A percentile compares a stretch with the other conserved stretches of the same genome.
Evolutionary conservation across 2,797 vertebrate species (phyloP).

Genomic region (Gastrophryne carolinensis): DNA sequence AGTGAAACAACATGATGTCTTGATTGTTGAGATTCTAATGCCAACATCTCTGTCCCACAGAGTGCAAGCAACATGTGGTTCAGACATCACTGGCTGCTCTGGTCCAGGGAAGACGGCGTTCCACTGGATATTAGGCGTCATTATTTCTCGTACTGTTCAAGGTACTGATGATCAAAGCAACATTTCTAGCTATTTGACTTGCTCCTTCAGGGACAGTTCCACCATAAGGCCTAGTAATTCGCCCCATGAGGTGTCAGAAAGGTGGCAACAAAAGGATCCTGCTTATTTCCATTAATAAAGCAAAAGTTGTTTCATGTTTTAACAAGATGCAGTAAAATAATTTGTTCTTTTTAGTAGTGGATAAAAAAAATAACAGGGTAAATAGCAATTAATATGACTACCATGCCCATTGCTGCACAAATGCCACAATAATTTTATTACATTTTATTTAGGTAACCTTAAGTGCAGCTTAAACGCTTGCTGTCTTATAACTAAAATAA

Average conservation of each 20-base stretch:
- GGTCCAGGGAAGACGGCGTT: constrained; percentile 23
- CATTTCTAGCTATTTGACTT: constrained; percentile 15
- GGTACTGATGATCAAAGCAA: constrained; percentile 17
- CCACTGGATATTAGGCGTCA: constrained; percentile 20
- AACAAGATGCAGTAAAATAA: background rate
- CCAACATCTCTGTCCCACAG: constrained; percentile 39
- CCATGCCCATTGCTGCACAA: no score
- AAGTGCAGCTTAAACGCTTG: no score
- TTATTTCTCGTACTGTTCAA: constrained; percentile 23
- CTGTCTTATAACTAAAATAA: no score
- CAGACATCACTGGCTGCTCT: constrained; percentile 30
- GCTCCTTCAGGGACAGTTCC: background rate
- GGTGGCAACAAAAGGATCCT: background rate
- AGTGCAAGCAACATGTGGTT: constrained; percentile 43
- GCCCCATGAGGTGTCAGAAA: background rate
- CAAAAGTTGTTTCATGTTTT: background rate
- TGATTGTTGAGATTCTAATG: constrained; percentile 49
- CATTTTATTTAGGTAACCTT: no score
- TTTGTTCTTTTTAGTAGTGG: no score
- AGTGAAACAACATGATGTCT: constrained; percentile 49
- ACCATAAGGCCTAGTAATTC: background rate
- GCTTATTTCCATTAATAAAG: background rate
- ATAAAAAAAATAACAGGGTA: no score
- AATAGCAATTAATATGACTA: no score
- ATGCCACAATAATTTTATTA: no score